phyloP scores from a whole-genome alignment of 2,113 vertebrate species.

The Eudorcas thomsonii region DNA sequence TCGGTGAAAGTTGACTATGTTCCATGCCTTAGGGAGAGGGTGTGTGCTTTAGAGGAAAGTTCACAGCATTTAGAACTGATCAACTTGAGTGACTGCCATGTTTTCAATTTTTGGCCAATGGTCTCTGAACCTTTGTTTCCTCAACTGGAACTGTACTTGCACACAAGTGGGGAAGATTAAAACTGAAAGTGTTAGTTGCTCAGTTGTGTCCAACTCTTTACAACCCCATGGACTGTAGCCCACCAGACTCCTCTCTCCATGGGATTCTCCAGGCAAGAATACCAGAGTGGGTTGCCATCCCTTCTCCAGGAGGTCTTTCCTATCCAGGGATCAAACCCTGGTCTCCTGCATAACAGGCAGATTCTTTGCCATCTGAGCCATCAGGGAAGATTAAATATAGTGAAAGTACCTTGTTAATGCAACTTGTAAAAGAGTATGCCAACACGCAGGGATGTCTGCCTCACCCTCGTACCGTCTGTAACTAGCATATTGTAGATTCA shows the following conservation, averaged over 20 bases:
- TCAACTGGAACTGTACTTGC: background rate
- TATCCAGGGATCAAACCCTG: background rate
- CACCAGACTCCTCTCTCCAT: background rate
- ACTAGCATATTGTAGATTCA: background rate
- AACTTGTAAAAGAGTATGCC: background rate
- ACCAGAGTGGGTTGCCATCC: background rate
- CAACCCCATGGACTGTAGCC: background rate
- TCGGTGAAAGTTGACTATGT: background rate
- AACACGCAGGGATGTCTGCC: background rate
- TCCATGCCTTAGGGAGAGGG: background rate
- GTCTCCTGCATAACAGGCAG: background rate
- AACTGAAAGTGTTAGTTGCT: background rate
- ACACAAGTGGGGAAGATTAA: background rate
- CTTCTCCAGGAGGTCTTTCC: background rate
- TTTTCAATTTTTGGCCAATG: background rate
- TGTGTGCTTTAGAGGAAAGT: background rate
- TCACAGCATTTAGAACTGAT: background rate
- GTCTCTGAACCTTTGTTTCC: background rate
- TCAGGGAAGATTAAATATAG: background rate
- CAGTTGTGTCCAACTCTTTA: background rate
- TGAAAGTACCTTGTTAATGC: background rate
- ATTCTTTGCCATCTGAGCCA: background rate
- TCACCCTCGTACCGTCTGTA: background rate
- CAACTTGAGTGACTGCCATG: background rate
- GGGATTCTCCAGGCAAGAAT: background rate